Evolutionary conservation across 2,113 vertebrate species (phyloP), one percentile per base, ranked within the genome.

Genomic region (Rhinichthys klamathensis): DNA sequence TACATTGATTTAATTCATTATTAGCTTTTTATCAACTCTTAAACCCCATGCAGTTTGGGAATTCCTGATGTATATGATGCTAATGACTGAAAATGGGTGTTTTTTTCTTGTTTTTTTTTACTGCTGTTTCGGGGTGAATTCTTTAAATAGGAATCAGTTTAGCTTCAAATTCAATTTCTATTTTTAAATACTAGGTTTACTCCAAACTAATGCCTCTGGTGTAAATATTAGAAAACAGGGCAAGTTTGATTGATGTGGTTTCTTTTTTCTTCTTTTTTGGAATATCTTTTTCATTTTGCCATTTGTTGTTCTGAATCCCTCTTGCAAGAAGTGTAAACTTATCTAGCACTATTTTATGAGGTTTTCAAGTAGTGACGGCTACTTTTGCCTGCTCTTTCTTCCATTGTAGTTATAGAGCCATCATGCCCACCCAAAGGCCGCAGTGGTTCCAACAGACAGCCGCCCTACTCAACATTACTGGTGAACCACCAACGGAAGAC

Each of bases 401-500:
- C 87, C 77, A 58, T 32, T 23, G 70, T 87, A 91, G 90, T 91
- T 60, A 89, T 93, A 94, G 97, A 97, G 90, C 92, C 93, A 85
- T 84, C 83, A 0, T 98, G 93, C 94, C 97, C 95, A 91, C 93
- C 92, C 91, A 98, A 95, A 94, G 95, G 97, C 82, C 96, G 95
- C 63, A 93, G 94, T 92, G 91, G 93, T 89, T 93, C 93, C 87
- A 95, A 95, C 84, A 96, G 96, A 87, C 93, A 93, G 74, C 96
- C 94, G 89, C 97, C 96, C 81, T 95, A 94, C 92, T 94, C 96
- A 78, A 56, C 89, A 60, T 88, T 89, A 83, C 94, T 96, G 84
- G 94, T 97, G 91, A 96, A 92, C 94, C 95, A 96, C 87, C 97
- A 96, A 69, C 97, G 97, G 88, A 99, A 98, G 93, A 89, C 96